These are phyloP conservation scores for Schlechtendalia chinensis DNA, from an alignment of 1,140 invertebrate species.

Conservation along the genomic window DNA sequence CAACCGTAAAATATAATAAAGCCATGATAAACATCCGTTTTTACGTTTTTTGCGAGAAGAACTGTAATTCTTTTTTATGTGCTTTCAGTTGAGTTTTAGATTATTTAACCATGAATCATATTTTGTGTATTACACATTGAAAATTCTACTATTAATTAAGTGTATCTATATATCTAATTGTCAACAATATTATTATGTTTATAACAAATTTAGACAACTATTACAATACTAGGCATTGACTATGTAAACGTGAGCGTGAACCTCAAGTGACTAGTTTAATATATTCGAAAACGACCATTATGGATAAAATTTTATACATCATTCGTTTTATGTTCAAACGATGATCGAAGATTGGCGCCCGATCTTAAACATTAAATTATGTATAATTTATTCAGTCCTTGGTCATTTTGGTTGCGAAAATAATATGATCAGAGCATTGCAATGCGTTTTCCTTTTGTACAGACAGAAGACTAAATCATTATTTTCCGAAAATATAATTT, in stretches of 20 bases:
- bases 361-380: conserved; percentile 19
- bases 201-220: conserved; percentile 6
- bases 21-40: too few species aligned
- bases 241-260: not conserved
- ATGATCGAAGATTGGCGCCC: conserved; percentile 22
- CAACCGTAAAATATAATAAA: too few species aligned
- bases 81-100: too few species aligned
- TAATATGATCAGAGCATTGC: conserved; percentile 7
- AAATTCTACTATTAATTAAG: too few species aligned
- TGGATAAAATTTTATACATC: conserved; percentile 24
- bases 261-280: not conserved
- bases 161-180: not conserved
- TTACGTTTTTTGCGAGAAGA: too few species aligned
- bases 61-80: too few species aligned
- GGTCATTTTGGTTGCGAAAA: conserved; percentile 47
- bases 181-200: not conserved
- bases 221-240: not conserved
- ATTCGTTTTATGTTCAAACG: conserved; percentile 26
- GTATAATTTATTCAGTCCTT: conserved; percentile 49
- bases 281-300: conserved; percentile 2
- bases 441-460: not conserved
- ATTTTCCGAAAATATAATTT: conserved; percentile 33
- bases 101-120: too few species aligned
- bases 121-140: too few species aligned
- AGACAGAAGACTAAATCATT: conserved; percentile 6